Base-by-base conservation (phyloP, 2,113 vertebrate genomes). In the Oreochromis spilurus region DNA sequence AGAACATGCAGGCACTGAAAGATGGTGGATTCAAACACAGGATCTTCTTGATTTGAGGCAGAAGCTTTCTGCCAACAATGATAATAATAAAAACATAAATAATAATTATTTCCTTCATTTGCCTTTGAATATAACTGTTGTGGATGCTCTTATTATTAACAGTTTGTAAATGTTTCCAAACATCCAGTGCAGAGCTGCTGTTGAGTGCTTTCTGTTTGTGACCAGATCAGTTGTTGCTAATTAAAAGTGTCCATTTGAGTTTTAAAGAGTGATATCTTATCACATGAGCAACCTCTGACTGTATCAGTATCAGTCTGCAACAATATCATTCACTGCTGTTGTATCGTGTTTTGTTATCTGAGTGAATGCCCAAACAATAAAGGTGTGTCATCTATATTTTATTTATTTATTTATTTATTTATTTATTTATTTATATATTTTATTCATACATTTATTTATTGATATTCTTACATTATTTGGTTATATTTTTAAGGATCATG, bases 41-140 rank as follows among this genome's bases (percentile, higher is more conserved):
- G 12, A 57, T 57, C 54, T 57, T 5, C 2, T 57, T 57, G 24
- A 5, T 26, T 57, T 57, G 12, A 57, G 53, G 53, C n/a, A 55
- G 3, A 57, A 57, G 54, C 0, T 0, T 57, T 57, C 54, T 29
- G 2, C 54, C 54, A 57, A 29, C 2, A 57, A 57, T 57, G 54
- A 57, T 57, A 14, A 57, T 57, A 57, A 57, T 29, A 57, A 16
- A 57, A 26, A 57, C 12, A 57, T 57, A 57, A 57, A 26, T 29
- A 14, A 8, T 29, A 1, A 57, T 57, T 2, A 57, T 57, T 26
- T 57, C 24, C 2, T 29, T 57, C 54, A 0, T 57, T 57, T 14
- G 54, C 7, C 7, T 57, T 57, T 57, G 12, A 57, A 29, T 57
- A 29, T 29, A 57, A 8, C 12, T 57, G 54, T 57, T 57, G 24